These are phyloP conservation scores for Nebria brevicollis DNA, from an alignment of 2,888 invertebrate species.

Conservation along the genomic window DNA sequence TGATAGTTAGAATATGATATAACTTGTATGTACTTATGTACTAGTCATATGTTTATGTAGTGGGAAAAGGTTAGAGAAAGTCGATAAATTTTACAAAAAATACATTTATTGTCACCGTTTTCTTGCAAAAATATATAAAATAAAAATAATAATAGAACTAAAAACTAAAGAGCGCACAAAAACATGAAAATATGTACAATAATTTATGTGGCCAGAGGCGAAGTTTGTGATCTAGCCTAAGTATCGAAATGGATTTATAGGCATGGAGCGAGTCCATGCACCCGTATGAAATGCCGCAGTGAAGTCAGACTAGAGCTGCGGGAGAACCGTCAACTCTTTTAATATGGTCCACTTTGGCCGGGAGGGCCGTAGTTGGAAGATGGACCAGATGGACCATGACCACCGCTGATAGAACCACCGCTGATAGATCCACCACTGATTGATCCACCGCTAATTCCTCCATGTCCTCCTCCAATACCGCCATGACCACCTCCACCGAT, in stretches of 20 bases:
- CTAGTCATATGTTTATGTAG: background rate
- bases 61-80: conserved; percentile 25
- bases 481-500: conserved; percentile 46
- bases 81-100: conserved; percentile 54
- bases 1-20: background rate
- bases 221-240: conserved; percentile 27
- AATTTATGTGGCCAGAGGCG: conserved; percentile 45
- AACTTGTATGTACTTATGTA: background rate
- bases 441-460: conserved; percentile 27
- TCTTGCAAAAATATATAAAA: conserved; percentile 55
- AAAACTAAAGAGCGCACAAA: conserved; percentile 52
- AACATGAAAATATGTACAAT: conserved; percentile 55
- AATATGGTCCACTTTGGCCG: conserved; percentile 60
- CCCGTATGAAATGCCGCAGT: conserved; percentile 47
- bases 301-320: conserved; percentile 10
- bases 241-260: conserved; percentile 31
- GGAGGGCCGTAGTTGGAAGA: conserved; percentile 60
- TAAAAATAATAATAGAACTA: conserved; percentile 53
- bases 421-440: conserved; percentile 49
- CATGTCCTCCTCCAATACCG: conserved; percentile 34
- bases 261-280: conserved; percentile 47
- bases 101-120: conserved; percentile 62
- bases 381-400: conserved; percentile 63
- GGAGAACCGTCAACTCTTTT: conserved; percentile 45
- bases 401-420: conserved; percentile 48